Conservation (phyloP, 1,140 invertebrate species). For the Bombus polaris region DNA sequence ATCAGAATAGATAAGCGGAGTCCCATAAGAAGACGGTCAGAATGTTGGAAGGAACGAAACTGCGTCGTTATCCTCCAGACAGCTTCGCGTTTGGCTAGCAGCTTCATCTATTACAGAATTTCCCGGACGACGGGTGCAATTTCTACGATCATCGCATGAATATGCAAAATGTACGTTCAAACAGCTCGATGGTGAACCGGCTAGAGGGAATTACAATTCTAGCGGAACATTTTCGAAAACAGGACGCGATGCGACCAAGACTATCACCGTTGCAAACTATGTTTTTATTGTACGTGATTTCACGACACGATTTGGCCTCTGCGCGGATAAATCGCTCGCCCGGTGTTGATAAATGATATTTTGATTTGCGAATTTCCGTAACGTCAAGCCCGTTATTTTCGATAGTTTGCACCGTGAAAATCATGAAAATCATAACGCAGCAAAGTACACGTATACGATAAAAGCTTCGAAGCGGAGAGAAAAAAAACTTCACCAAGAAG, state of each 20-base stretch:
- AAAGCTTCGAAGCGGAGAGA: background rate
- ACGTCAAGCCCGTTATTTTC: background rate
- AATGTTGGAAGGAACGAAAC: constrained; percentile 15
- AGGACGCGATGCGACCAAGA: background rate
- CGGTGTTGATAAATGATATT: constrained; percentile 21
- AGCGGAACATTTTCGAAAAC: constrained; percentile 24
- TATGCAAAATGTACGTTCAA: constrained; percentile 68
- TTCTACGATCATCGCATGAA: constrained; percentile 64
- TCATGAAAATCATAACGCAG: background rate
- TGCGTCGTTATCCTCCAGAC: constrained; percentile 7
- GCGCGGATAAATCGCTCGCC: background rate
- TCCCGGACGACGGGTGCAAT: constrained; percentile 42
- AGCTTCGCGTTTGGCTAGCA: background rate
- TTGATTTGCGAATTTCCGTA: constrained; percentile 2
- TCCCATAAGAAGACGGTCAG: too few species aligned
- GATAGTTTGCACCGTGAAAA: background rate
- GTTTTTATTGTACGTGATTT: constrained; percentile 7
- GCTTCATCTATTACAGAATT: constrained; percentile 43
- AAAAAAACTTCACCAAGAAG: background rate
- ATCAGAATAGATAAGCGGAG: background rate
- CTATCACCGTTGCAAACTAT: background rate
- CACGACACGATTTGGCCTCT: background rate
- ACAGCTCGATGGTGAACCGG: constrained; percentile 44
- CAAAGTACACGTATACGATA: background rate
- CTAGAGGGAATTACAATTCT: constrained; percentile 30